phyloP scores from a whole-genome alignment of 2,797 vertebrate species.

The Zalophus californianus region DNA sequence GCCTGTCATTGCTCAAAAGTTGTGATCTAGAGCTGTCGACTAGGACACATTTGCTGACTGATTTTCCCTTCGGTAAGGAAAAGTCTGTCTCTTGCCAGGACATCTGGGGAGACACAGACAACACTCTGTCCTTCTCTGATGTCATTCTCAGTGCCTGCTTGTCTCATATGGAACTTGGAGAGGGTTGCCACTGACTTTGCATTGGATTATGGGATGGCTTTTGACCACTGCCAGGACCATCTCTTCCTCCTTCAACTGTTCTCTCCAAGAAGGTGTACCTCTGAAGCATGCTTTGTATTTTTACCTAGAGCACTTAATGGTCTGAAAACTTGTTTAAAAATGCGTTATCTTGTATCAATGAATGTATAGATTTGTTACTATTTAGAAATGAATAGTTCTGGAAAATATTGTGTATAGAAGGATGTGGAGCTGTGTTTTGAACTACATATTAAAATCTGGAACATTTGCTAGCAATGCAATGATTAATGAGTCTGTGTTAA shows the following conservation, averaged over 20 bases:
- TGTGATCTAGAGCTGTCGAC: conserved; percentile 47
- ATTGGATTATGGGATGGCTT: background rate
- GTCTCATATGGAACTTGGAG: conserved; percentile 52
- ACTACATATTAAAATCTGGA: conserved; percentile 75
- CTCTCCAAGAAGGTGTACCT: background rate
- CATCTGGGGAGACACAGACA: conserved; percentile 74
- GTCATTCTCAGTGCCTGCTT: conserved; percentile 42
- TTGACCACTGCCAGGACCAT: background rate
- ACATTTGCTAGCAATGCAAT: conserved; percentile 77
- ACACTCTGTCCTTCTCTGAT: conserved; percentile 68
- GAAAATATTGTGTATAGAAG: conserved; percentile 58
- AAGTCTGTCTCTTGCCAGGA: conserved; percentile 74
- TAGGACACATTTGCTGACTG: conserved; percentile 62
- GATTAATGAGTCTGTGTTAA: conserved; percentile 84
- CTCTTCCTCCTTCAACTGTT: background rate
- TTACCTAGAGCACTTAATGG: background rate
- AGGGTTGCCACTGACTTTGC: conserved; percentile 4
- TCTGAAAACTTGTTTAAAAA: conserved; percentile 48
- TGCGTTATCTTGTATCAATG: conserved; percentile 78
- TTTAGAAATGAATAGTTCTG: conserved; percentile 50
- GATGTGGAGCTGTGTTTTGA: conserved; percentile 73
- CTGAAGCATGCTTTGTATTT: background rate
- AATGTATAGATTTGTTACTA: conserved; percentile 70
- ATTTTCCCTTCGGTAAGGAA: conserved; percentile 67
- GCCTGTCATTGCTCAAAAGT: background rate